Conservation (phyloP, 2,797 vertebrate species). For the Aphelocoma californica region DNA sequence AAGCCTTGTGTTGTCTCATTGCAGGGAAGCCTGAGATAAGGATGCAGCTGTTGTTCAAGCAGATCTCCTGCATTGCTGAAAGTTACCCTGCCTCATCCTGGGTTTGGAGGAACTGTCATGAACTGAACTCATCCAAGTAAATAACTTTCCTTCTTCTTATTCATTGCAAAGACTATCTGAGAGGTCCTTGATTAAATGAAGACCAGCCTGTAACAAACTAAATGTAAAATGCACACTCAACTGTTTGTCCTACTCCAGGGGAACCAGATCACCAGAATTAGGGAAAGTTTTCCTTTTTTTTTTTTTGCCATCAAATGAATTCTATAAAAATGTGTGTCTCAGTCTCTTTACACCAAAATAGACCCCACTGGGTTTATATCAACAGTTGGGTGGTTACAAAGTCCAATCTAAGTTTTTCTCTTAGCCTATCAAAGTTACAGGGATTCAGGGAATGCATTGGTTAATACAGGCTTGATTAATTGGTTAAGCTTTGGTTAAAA, state of each 20-base stretch:
- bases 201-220: background rate
- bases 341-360: background rate
- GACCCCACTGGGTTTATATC: background rate
- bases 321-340: background rate
- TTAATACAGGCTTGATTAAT: background rate
- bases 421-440: background rate
- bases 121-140: slow-evolving; percentile 69
- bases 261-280: background rate
- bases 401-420: background rate
- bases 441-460: background rate
- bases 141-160: background rate
- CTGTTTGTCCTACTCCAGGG: background rate
- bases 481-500: background rate
- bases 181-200: background rate
- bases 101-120: slow-evolving; percentile 74
- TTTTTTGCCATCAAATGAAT: background rate
- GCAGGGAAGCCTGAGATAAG: slow-evolving; percentile 74
- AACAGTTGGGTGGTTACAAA: background rate
- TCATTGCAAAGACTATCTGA: background rate
- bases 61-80: slow-evolving; percentile 69
- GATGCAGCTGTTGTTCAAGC: slow-evolving; percentile 7
- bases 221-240: background rate
- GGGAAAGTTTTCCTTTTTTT: background rate
- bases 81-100: slow-evolving; percentile 73
- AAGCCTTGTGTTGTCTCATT: background rate